phyloP scores from a whole-genome alignment of 2,797 vertebrate genomes.

The Craterocephalus amniculus region DNA sequence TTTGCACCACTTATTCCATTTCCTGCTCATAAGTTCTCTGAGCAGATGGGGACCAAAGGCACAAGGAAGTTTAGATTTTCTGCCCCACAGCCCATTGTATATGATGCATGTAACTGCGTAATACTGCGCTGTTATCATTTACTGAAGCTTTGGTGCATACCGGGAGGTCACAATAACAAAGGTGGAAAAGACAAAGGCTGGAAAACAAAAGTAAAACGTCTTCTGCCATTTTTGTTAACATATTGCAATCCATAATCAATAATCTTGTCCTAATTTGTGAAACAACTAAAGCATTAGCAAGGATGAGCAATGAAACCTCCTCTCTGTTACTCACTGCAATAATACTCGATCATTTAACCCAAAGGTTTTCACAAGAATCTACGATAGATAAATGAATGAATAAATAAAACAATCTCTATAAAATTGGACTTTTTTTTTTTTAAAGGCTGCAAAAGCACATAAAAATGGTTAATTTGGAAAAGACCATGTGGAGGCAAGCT shows the following conservation, averaged over 20 bases:
- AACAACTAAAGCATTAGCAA: slow-evolving; percentile 8
- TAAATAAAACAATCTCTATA: neutral
- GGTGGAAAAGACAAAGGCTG: slow-evolving; percentile 30
- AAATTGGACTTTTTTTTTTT: neutral
- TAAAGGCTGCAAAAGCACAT: slow-evolving; percentile 1
- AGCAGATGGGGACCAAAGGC: slow-evolving; percentile 92
- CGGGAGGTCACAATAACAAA: slow-evolving; percentile 72
- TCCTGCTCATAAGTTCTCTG: slow-evolving; percentile 93
- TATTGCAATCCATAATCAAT: neutral
- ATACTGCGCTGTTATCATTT: slow-evolving; percentile 73
- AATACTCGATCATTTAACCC: neutral
- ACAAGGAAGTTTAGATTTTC: slow-evolving; percentile 80
- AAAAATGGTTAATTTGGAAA: slow-evolving; percentile 30
- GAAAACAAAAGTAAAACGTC: slow-evolving; percentile 20
- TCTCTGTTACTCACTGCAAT: neutral
- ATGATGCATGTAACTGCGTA: slow-evolving; percentile 77
- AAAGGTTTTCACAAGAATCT: neutral
- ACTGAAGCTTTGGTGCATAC: slow-evolving; percentile 64
- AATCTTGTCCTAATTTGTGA: neutral
- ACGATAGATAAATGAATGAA: neutral
- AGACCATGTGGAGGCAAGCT: slow-evolving; percentile 14
- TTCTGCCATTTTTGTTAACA: slow-evolving; percentile 3
- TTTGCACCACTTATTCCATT: slow-evolving; percentile 85
- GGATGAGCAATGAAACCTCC: neutral
- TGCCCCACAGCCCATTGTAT: slow-evolving; percentile 75